phyloP scores from a whole-genome alignment of 1,140 invertebrate species.

The Diabrotica undecimpunctata region DNA sequence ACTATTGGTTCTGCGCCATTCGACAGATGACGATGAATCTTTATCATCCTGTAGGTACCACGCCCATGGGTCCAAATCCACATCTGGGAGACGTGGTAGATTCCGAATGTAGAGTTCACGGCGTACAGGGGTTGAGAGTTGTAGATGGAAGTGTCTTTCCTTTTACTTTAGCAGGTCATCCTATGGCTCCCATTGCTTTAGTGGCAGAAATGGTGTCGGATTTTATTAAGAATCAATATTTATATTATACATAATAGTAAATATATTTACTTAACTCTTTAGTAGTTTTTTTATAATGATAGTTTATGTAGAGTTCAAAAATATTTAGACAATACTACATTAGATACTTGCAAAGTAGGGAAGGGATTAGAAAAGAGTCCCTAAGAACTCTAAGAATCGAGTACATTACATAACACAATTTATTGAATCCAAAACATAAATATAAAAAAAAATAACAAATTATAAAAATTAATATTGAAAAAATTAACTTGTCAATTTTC shows the following conservation, averaged over 20 bases:
- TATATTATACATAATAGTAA: not conserved
- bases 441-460: no score
- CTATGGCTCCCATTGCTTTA: constrained; percentile 68
- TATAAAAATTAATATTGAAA: no score
- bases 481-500: no score
- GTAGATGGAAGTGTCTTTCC: constrained; percentile 43
- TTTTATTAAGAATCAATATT: constrained; percentile 52
- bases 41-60: constrained; percentile 68
- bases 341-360: no score
- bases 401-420: no score
- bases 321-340: no score
- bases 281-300: no score
- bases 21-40: constrained; percentile 57
- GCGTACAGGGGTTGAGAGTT: constrained; percentile 42
- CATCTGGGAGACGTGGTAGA: constrained; percentile 47
- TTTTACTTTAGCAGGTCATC: constrained; percentile 62
- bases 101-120: constrained; percentile 45
- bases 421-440: no score
- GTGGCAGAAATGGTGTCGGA: constrained; percentile 72
- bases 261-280: no score
- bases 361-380: no score
- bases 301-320: no score
- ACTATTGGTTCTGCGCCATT: constrained; percentile 29
- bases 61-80: constrained; percentile 51
- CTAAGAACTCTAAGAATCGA: no score